Evolutionary conservation across 1,140 invertebrate species (phyloP).

Genomic region (Aphelinus certus): DNA sequence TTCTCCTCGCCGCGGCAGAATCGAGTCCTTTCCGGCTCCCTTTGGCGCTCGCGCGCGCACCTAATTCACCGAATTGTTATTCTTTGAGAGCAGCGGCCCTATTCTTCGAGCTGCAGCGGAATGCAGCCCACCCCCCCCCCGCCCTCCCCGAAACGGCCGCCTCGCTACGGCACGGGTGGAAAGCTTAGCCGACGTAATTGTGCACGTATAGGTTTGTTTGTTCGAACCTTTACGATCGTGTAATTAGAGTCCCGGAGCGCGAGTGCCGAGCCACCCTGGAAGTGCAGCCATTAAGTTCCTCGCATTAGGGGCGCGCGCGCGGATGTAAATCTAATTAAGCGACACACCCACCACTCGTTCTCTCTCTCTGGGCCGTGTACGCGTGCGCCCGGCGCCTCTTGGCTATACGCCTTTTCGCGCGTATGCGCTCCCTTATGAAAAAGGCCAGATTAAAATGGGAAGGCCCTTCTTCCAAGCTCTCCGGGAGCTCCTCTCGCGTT

Average conservation of each 20-base stretch:
- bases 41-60: no score
- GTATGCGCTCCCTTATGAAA: conserved; percentile 27
- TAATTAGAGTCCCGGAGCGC: conserved; percentile 13
- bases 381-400: not conserved
- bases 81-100: conserved; percentile 43
- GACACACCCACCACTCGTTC: not conserved
- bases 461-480: not conserved
- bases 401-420: conserved; percentile 3
- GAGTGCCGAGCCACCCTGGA: not conserved
- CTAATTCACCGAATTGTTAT: conserved; percentile 61
- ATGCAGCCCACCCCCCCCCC: no score
- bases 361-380: not conserved
- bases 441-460: conserved; percentile 32
- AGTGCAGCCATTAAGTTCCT: conserved; percentile 13
- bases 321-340: conserved; percentile 35
- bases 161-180: not conserved
- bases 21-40: no score
- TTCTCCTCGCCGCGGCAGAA: no score
- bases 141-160: no score
- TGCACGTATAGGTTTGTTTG: conserved; percentile 17
- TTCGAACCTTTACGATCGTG: conserved; percentile 7
- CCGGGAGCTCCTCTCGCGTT: not conserved
- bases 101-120: no score
- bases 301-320: conserved; percentile 3
- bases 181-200: conserved; percentile 1